These are phyloP conservation scores for Acomys russatus DNA, from an alignment of 2,797 vertebrate genomes.

Conservation along the genomic window DNA sequence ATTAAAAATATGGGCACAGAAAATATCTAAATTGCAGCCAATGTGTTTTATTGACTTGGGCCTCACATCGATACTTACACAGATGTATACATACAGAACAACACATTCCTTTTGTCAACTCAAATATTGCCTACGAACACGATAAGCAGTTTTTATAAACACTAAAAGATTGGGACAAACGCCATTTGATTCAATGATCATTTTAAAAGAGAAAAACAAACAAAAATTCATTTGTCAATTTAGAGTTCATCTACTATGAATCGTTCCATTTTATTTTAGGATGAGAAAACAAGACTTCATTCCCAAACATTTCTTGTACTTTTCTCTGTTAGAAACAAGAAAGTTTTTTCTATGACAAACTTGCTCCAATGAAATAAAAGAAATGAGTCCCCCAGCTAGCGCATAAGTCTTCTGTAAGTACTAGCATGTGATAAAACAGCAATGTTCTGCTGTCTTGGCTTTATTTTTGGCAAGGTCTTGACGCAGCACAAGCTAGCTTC, in stretches of 20 bases:
- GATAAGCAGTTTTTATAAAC: constrained; percentile 52
- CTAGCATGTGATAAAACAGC: not conserved
- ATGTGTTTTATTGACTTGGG: constrained; percentile 27
- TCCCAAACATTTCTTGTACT: constrained; percentile 64
- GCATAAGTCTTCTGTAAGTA: not conserved
- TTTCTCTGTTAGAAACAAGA: constrained; percentile 67
- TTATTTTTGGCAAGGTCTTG: not conserved
- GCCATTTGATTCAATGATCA: constrained; percentile 52
- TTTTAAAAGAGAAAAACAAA: constrained; percentile 27
- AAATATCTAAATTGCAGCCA: constrained; percentile 3
- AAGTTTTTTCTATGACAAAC: constrained; percentile 48
- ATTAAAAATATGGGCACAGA: constrained; percentile 47
- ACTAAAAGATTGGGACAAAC: constrained; percentile 25
- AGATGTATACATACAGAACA: not conserved
- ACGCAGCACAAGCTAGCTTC: not conserved
- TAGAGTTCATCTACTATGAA: constrained; percentile 49
- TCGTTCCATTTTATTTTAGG: constrained; percentile 43
- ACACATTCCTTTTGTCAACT: constrained; percentile 45
- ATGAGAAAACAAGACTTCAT: constrained; percentile 66
- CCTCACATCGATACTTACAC: not conserved
- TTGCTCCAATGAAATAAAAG: not conserved
- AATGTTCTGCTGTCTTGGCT: not conserved
- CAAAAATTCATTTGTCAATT: constrained; percentile 34
- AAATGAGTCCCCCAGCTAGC: not conserved
- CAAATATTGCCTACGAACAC: constrained; percentile 29